Evolutionary conservation across 1,140 invertebrate species (phyloP), one percentile per base, ranked within the genome.

Genomic region (Theocolax elegans): DNA sequence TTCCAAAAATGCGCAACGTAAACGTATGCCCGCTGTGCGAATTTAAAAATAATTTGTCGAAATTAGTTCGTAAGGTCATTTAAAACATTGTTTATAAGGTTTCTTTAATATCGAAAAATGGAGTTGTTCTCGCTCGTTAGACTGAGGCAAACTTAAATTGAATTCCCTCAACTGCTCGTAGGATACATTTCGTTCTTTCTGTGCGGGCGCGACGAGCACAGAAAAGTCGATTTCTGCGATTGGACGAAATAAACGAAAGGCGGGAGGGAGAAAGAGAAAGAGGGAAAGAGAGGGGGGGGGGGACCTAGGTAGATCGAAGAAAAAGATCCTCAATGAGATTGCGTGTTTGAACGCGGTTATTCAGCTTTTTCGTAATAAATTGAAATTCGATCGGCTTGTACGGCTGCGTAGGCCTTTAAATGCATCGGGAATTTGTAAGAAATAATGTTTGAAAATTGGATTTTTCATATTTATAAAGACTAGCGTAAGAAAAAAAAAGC

Each of bases 291-390:
- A n/a, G n/a, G n/a, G n/a, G 35, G 42, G 42, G 25, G 23, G 19
- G 10, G n/a, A n/a, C n/a, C 31, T 17, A 19, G 17, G 9, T 21
- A 35, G 62, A 40, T 64, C 21, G 49, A 25, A 44, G 63, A 49
- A 53, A 40, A 65, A 65, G 44, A 65, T 65, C 38, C 23, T 15
- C 21, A 15, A 29, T 53, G 49, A 27, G 29, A 54, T 54, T 44
- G 46, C 63, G 63, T 65, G 49, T 49, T 54, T 12, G 38, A 65
- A n/a, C 60, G 15, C 23, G 38, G 49, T 54, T 38, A 54, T 54
- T 65, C 25, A 35, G 38, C n/a, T 65, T 54, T 54, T 38, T 65
- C 21, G 31, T 25, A 4, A 54, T 54, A 65, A 35, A 44, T 54
- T 65, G 49, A 53, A 65, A 65, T 65, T 65, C 35, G 38, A 54